phyloP scores from a whole-genome alignment of 2,113 vertebrate species.

The Cochlearius cochlearius region DNA sequence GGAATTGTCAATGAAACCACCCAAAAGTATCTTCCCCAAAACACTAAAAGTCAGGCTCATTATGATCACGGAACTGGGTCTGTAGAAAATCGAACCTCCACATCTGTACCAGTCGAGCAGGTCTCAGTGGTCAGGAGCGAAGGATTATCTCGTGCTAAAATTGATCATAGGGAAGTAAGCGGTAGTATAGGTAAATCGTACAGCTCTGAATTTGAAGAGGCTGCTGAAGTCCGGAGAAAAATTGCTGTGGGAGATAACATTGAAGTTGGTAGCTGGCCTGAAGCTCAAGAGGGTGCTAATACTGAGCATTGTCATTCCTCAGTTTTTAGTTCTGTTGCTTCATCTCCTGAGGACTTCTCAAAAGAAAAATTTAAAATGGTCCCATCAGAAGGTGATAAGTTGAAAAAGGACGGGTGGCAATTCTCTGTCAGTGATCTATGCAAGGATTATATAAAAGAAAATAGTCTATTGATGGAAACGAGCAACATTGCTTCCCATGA shows the following conservation, averaged over 20 bases:
- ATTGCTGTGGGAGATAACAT: not conserved
- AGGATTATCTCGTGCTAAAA: not conserved
- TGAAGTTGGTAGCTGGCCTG: not conserved
- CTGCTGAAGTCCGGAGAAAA: not conserved
- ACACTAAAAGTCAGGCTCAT: not conserved
- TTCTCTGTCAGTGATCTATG: not conserved
- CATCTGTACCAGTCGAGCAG: not conserved
- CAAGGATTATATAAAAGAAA: not conserved
- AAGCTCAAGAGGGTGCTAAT: not conserved
- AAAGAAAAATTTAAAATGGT: not conserved
- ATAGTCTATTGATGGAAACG: not conserved
- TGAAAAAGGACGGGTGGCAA: slow-evolving; percentile 21
- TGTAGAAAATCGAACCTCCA: not conserved
- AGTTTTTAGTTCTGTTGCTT: slow-evolving; percentile 2
- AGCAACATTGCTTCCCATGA: not conserved
- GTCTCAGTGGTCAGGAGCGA: not conserved
- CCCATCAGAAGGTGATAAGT: not conserved
- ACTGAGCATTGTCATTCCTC: slow-evolving; percentile 2
- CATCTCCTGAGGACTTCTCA: slow-evolving; percentile 7
- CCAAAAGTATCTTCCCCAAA: not conserved
- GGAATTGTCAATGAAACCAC: not conserved
- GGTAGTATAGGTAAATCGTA: not conserved
- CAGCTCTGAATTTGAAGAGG: slow-evolving; percentile 2
- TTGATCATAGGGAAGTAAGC: not conserved
- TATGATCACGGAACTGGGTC: not conserved